Base-by-base conservation (phyloP, 2,113 vertebrate species). In the Sprattus sprattus region DNA sequence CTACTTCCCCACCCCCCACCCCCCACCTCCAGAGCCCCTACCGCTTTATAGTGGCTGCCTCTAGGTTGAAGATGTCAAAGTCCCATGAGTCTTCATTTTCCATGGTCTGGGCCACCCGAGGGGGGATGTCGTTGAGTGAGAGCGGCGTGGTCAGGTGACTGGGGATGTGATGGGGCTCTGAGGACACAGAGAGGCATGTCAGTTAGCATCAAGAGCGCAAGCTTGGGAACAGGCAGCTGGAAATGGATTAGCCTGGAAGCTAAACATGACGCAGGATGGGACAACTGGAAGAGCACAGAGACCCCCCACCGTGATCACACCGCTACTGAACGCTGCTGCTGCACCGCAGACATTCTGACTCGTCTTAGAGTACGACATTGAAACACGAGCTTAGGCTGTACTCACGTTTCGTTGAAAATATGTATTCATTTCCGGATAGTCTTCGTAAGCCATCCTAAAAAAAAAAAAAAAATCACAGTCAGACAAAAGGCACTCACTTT, bases 51-150 rank as follows among this genome's bases (percentile, higher is more conserved):
- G 97, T 99, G 54, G 96, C 97, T 32, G 96, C 95, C 93, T 99
- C 98, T 90, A 99, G 93, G 90, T 96, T 97, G 94, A 99, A 97
- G 89, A 99, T 96, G 91, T 98, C 94, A 84, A 99, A 99, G 91
- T 99, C 98, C 98, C 98, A 99, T 9, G 93, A 93, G 39, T 98
- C 96, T 84, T 97, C 98, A 4, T 96, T 96, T 89, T 99, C 98
- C 96, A 99, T 97, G n/a, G 96, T 97, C 92, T 95, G 92, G 46
- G 97, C 95, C 67, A 99, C 96, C 85, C 92, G 95, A 1, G 97
- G 95, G 0, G 98, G 97, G 86, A 99, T 94, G 88, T 99, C 97
- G 0, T 95, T 96, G 81, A 98, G 94, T 8, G 96, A 96, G 84
- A 96, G 91, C 6, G 97, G 96, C 44, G 93, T 93, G 87, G 93